A percentile compares a stretch with the other conserved stretches of the same genome.
Conservation (phyloP, 2,113 vertebrate species). For the Neogobius melanostomus region DNA sequence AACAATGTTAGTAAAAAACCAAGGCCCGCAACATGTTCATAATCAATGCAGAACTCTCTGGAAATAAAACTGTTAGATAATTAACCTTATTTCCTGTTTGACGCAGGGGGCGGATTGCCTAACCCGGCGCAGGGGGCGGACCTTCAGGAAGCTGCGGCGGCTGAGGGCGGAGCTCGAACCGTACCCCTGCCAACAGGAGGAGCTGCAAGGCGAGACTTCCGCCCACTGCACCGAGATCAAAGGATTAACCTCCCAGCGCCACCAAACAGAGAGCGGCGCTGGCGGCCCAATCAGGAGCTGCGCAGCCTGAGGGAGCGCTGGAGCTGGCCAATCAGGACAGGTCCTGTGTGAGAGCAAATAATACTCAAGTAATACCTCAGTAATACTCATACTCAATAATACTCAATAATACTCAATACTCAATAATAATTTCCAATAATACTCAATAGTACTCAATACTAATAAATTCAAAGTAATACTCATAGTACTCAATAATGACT, state of each 20-base stretch:
- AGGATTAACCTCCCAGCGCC: constrained; percentile 89
- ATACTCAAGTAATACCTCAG: too few relatives aligned
- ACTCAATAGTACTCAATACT: too few relatives aligned
- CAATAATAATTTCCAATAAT: too few relatives aligned
- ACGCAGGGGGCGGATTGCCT: constrained; percentile 77
- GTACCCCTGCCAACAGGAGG: constrained; percentile 95
- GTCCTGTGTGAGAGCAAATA: constrained; percentile 59
- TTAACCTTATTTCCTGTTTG: neutral
- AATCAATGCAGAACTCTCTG: too few relatives aligned
- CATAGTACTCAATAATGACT: too few relatives aligned
- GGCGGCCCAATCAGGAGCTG: constrained; percentile 87
- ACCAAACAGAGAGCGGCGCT: constrained; percentile 89
- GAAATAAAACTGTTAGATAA: too few relatives aligned
- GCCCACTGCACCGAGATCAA: constrained; percentile 88
- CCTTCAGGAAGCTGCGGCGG: constrained; percentile 88
- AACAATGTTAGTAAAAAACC: too few relatives aligned
- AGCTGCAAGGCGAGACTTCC: constrained; percentile 88
- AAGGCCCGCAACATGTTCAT: too few relatives aligned
- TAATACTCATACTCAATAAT: too few relatives aligned
- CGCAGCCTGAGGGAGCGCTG: constrained; percentile 87
- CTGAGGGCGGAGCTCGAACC: constrained; percentile 91
- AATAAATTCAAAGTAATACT: too few relatives aligned
- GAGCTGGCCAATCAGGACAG: constrained; percentile 89
- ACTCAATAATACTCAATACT: too few relatives aligned
- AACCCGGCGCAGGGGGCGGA: constrained; percentile 70